Evolutionary conservation across 2,888 invertebrate species (phyloP).

Genomic region (Thalpophila matura): DNA sequence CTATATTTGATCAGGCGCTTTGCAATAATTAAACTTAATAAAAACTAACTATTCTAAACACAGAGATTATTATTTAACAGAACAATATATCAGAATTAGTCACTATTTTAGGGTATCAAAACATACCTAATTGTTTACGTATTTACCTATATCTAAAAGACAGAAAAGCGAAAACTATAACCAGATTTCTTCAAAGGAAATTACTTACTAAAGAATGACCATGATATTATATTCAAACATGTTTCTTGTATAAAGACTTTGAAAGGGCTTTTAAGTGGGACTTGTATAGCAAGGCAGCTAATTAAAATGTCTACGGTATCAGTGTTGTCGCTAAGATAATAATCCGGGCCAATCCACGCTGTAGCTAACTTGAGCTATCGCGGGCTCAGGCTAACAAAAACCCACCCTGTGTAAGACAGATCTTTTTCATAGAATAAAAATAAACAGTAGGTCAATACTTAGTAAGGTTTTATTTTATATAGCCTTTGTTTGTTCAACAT

Average conservation of each 20-base stretch:
- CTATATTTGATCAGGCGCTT: too few relatives aligned
- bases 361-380: constrained; percentile 53
- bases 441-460: constrained; percentile 24
- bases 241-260: not conserved
- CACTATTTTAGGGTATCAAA: too few relatives aligned
- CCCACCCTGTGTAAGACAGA: constrained; percentile 27
- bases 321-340: constrained; percentile 57
- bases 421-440: constrained; percentile 13
- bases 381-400: constrained; percentile 31
- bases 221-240: not conserved
- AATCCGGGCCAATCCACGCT: constrained; percentile 54
- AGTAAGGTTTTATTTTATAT: not conserved
- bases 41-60: too few relatives aligned
- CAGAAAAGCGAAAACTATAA: not conserved
- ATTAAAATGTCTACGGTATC: constrained; percentile 51
- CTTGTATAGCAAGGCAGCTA: constrained; percentile 22
- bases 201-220: not conserved
- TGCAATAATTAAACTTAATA: too few relatives aligned
- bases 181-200: not conserved
- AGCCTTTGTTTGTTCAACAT: too few relatives aligned
- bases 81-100: too few relatives aligned
- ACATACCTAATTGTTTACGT: too few relatives aligned
- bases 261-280: constrained; percentile 5
- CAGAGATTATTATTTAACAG: too few relatives aligned
- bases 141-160: not conserved